Percentiles rank a stretch among this genome's conserved stretches.
These are phyloP conservation scores for Umimayanthus chanpuru DNA, from an alignment of 92 coral and sea anemone species.

Conservation along the genomic window DNA sequence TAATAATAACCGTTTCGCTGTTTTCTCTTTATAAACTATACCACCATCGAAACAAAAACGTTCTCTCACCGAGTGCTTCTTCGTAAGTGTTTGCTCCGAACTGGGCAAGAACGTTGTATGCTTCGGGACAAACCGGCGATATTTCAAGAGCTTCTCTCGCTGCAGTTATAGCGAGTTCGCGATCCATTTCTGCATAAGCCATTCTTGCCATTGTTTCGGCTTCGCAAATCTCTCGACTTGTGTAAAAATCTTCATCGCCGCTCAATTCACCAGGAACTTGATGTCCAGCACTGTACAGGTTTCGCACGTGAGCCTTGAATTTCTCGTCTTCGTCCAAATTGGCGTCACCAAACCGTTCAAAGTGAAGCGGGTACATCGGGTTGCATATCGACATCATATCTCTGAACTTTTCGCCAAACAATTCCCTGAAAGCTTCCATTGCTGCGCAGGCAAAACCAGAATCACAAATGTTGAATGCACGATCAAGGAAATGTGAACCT, in stretches of 20 bases:
- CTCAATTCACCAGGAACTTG: conserved; percentile 60
- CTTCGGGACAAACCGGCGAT: conserved; percentile 72
- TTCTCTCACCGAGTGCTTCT: conserved; percentile 67
- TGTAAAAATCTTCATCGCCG: conserved; percentile 44
- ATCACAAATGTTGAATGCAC: too few relatives aligned
- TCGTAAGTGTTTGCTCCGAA: conserved; percentile 58
- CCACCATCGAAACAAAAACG: too few relatives aligned
- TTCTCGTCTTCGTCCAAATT: conserved; percentile 61
- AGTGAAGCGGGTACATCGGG: conserved; percentile 73
- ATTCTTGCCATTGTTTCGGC: conserved; percentile 28
- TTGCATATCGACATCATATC: conserved; percentile 61
- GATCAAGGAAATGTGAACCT: background rate
- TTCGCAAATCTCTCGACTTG: conserved; percentile 49
- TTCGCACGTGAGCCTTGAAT: conserved; percentile 52
- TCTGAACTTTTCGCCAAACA: conserved; percentile 60
- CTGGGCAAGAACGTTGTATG: conserved; percentile 70
- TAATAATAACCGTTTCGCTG: too few relatives aligned
- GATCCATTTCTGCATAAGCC: too few relatives aligned
- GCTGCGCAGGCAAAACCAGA: background rate
- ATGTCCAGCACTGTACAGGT: conserved; percentile 33
- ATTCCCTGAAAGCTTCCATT: conserved; percentile 50
- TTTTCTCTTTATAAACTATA: too few relatives aligned
- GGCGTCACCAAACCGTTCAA: conserved; percentile 73
- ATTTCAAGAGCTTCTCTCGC: conserved; percentile 62
- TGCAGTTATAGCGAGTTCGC: conserved; percentile 20